Evolutionary conservation across 2,888 invertebrate species (phyloP).

Genomic region (Rhamphomyia laevipes): DNA sequence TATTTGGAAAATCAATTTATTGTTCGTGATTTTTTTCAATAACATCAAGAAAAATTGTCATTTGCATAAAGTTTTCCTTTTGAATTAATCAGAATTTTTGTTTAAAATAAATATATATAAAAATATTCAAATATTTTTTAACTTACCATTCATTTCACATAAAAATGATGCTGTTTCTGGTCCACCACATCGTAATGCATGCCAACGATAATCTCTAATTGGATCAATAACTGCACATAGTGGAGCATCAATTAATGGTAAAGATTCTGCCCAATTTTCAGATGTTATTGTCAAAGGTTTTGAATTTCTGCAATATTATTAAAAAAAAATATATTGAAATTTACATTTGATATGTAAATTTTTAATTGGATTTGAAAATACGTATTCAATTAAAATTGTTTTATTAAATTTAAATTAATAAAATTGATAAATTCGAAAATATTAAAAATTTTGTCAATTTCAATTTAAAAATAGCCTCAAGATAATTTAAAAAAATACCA

Average conservation of each 20-base stretch:
- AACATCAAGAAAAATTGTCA: no score
- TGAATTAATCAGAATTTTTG: no score
- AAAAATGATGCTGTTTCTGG: constrained; percentile 67
- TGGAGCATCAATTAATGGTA: constrained; percentile 49
- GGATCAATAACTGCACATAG: constrained; percentile 67
- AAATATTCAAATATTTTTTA: no score
- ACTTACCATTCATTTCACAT: constrained; percentile 64
- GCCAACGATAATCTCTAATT: constrained; percentile 66
- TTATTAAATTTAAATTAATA: no score
- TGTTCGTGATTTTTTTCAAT: no score
- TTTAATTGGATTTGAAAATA: not conserved
- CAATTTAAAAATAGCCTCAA: not conserved
- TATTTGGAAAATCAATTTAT: no score
- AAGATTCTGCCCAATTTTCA: constrained; percentile 61
- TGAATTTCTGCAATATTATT: constrained; percentile 26
- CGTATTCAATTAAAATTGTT: no score
- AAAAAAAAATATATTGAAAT: constrained; percentile 12
- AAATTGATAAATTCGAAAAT: no score
- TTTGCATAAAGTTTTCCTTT: no score
- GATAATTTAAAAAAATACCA: not conserved
- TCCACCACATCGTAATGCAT: constrained; percentile 60
- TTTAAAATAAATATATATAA: no score
- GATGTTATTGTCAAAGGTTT: constrained; percentile 33
- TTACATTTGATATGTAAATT: not conserved
- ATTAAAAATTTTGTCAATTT: no score